Percentiles rank a stretch among this genome's conserved stretches.
These are phyloP conservation scores for Caloenas nicobarica DNA, from an alignment of 2,113 vertebrate species.

Conservation along the genomic window DNA sequence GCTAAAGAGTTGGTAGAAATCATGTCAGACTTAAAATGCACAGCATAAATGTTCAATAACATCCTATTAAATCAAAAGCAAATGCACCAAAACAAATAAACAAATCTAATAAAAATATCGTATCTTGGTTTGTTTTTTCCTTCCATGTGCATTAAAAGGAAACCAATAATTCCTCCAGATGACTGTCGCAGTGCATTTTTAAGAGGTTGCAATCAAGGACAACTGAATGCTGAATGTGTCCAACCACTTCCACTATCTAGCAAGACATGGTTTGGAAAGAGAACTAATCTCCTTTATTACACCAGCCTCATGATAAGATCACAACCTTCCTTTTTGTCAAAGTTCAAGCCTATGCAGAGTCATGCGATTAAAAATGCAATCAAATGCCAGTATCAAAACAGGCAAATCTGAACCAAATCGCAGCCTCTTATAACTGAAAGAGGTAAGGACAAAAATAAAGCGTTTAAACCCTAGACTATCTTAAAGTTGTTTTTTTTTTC, in stretches of 20 bases:
- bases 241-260: not conserved
- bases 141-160: not conserved
- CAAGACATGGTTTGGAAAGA: not conserved
- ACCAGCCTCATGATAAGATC: not conserved
- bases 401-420: constrained; percentile 19
- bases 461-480: not conserved
- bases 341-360: not conserved
- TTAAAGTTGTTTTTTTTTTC: not conserved
- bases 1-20: not conserved
- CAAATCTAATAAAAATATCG: not conserved
- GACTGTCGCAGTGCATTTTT: not conserved
- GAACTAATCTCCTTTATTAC: not conserved
- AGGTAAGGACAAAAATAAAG: not conserved
- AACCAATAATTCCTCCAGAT: not conserved
- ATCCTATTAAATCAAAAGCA: not conserved
- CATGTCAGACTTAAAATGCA: not conserved
- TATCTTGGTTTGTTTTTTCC: not conserved
- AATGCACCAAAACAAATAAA: not conserved
- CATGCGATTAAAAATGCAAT: not conserved
- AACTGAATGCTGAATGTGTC: not conserved
- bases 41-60: not conserved
- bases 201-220: not conserved
- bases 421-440: not conserved
- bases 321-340: not conserved
- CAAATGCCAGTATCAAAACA: not conserved